Conservation (phyloP, 1,140 invertebrate genomes). For the Dendroctonus ponderosae region DNA sequence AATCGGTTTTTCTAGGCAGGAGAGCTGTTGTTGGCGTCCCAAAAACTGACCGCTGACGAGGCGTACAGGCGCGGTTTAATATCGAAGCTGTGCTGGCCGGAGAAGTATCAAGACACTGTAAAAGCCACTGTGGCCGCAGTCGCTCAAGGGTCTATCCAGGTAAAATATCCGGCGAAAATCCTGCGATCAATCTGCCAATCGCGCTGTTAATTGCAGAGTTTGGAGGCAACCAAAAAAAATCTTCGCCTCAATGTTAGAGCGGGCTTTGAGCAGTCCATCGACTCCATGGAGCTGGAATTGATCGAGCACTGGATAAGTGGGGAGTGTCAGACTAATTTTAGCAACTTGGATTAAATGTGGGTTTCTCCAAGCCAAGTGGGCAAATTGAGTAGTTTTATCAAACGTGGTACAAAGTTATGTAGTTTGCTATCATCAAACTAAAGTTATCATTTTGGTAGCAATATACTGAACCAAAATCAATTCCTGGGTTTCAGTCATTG, state of each 20-base stretch:
- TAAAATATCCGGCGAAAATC: constrained; percentile 44
- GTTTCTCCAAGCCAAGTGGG: too few relatives aligned
- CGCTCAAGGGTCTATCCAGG: constrained; percentile 64
- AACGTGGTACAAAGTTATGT: too few relatives aligned
- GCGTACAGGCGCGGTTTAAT: constrained; percentile 69
- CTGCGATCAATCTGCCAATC: constrained; percentile 9
- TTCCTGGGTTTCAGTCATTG: too few relatives aligned
- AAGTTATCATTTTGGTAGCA: too few relatives aligned
- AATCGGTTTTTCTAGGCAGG: constrained; percentile 57
- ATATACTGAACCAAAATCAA: too few relatives aligned
- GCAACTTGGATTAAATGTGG: constrained; percentile 4
- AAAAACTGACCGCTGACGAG: constrained; percentile 68
- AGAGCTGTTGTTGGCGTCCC: constrained; percentile 67
- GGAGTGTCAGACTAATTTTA: constrained; percentile 59
- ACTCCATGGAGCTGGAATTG: constrained; percentile 60
- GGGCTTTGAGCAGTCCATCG: constrained; percentile 58
- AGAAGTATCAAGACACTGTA: constrained; percentile 66
- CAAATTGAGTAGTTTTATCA: too few relatives aligned
- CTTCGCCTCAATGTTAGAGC: constrained; percentile 56
- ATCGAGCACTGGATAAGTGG: constrained; percentile 65
- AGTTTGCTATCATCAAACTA: too few relatives aligned
- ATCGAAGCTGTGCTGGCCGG: constrained; percentile 69
- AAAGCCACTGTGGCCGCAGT: constrained; percentile 62
- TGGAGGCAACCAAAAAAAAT: constrained; percentile 59
- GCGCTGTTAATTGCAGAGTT: constrained; percentile 39